Evolutionary conservation across 2,797 vertebrate species (phyloP), one percentile per base, ranked within the genome.

Genomic region (Scolopax rusticola): DNA sequence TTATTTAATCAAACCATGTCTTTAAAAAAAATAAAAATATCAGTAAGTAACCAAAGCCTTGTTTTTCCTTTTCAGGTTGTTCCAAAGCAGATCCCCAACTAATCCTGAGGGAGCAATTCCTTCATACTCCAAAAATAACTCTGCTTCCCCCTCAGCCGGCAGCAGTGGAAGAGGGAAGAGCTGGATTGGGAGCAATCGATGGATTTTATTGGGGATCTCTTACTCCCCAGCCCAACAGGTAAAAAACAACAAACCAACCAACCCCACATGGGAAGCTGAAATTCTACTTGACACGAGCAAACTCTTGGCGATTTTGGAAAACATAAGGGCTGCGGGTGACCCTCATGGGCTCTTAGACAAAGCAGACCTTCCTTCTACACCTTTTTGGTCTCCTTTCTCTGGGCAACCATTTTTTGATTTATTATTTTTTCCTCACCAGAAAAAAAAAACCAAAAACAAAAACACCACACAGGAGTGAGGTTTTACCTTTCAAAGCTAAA

Each of bases 341-440:
- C 36, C 67, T 47, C 27, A 12, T 2, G 27, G 0, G 0, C 14
- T 59, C 30, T 4, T 0, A 45, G 30, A 47, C 6, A 21, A n/a
- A 71, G 45, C 11, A 1, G n/a, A 21, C 11, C 12, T 61, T 11
- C 14, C 41, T 85, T 64, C 60, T 41, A 32, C 3, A 7, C 17
- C 33, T 61, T 23, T 53, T 51, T 23, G 2, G 13, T 60, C 41
- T 45, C 38, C 25, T 32, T 77, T 60, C 38, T 92, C 65, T 15
- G 20, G 32, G 43, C 28, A 76, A 61, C 7, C 12, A 28, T 51
- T 51, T 75, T 63, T 17, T 11, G 6, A 48, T 33, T 20, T 43
- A 11, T 21, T 21, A 36, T 47, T 45, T 18, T 84, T 57, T 75
- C 41, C 19, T 54, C 33, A 48, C 10, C 23, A 77, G 20, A 67